phyloP scores from a whole-genome alignment of 2,113 vertebrate species.

The Hylia prasina region DNA sequence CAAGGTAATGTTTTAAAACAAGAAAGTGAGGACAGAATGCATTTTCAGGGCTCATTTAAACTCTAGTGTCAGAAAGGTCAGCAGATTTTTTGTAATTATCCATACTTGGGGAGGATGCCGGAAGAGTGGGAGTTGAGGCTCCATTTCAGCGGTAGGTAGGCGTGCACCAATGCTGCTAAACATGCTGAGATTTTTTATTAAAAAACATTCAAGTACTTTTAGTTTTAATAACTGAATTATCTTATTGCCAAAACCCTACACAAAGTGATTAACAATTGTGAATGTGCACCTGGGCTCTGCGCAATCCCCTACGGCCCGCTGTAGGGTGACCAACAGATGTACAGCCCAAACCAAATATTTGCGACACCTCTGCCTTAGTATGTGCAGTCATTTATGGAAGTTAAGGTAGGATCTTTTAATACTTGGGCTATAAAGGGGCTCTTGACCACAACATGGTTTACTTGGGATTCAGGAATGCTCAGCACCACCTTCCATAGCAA shows the following conservation, averaged over 20 bases:
- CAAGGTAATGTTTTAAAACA: neutral
- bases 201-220: neutral
- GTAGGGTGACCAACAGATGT: neutral
- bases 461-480: neutral
- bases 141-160: neutral
- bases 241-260: neutral
- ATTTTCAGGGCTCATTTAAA: neutral
- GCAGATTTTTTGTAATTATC: neutral
- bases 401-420: neutral
- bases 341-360: neutral
- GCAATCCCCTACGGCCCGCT: rapidly evolving
- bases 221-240: neutral
- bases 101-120: neutral
- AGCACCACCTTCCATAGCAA: neutral
- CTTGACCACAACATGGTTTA: neutral
- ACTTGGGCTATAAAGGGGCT: neutral
- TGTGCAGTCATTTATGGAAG: neutral
- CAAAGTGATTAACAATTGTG: neutral
- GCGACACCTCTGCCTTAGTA: neutral
- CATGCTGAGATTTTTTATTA: neutral
- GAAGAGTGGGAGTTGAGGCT: neutral
- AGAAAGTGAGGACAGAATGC: neutral
- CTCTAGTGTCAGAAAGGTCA: neutral
- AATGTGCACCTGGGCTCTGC: neutral
- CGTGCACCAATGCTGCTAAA: neutral